Percentiles rank a stretch among this genome's conserved stretches.
Conservation (phyloP, 2,113 vertebrate genomes). For the Malurus cyaneus region DNA sequence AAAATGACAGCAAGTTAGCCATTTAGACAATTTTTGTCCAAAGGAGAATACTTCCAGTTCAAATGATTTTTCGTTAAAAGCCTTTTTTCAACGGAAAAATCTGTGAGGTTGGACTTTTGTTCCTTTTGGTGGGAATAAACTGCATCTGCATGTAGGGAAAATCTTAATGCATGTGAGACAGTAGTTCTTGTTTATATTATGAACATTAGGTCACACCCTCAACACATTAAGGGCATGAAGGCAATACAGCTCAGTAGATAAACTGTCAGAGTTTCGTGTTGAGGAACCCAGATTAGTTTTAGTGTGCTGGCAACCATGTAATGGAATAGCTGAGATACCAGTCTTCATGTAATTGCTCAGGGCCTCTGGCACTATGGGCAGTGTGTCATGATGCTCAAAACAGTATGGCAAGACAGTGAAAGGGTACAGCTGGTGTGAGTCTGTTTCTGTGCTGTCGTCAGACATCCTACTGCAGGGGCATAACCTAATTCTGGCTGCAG, state of each 20-base stretch:
- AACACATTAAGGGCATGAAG: background rate
- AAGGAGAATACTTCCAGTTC: background rate
- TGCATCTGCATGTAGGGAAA: conserved; percentile 8
- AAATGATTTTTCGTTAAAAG: background rate
- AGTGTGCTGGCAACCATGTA: background rate
- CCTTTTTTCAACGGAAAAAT: background rate
- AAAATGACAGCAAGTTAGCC: background rate
- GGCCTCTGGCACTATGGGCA: background rate
- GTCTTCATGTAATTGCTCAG: background rate
- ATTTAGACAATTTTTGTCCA: background rate
- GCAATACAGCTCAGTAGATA: background rate
- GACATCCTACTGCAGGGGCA: background rate
- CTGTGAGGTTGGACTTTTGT: background rate
- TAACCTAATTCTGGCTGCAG: conserved; percentile 18
- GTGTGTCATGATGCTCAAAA: background rate
- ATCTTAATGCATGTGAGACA: background rate
- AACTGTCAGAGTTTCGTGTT: background rate
- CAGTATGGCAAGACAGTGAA: background rate
- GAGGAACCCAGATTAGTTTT: background rate
- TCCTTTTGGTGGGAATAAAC: conserved; percentile 31
- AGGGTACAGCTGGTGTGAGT: background rate
- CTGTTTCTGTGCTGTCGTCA: background rate
- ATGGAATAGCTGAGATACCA: background rate
- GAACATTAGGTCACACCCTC: background rate
- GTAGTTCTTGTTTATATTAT: background rate